Evolutionary conservation across 2,113 vertebrate species (phyloP).

Genomic region (Alethe castanea): DNA sequence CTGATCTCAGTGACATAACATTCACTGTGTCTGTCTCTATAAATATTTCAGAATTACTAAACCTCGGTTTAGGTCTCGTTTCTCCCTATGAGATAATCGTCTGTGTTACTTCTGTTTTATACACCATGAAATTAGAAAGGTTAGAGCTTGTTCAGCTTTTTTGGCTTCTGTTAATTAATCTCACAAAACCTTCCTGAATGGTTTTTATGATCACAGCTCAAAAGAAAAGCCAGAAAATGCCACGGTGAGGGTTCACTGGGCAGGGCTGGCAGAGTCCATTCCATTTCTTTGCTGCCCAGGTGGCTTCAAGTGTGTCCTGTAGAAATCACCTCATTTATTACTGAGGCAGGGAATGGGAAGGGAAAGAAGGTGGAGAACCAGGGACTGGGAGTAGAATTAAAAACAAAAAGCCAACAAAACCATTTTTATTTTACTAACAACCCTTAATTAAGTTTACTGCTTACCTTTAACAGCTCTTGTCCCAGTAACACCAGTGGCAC

Average conservation of each 20-base stretch:
- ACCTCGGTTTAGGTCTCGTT: background rate
- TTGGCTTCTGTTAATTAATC: background rate
- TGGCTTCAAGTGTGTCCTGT: background rate
- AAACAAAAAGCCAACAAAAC: background rate
- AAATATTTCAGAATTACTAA: background rate
- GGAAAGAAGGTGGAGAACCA: background rate
- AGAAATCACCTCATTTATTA: background rate
- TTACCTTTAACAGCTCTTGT: background rate
- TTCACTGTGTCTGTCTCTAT: background rate
- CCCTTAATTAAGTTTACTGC: background rate
- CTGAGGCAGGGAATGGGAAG: background rate
- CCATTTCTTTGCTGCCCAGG: background rate
- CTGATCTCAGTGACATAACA: background rate
- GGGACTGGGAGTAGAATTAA: background rate
- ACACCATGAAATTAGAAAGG: constrained; percentile 34
- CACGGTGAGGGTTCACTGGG: background rate
- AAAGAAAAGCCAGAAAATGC: background rate
- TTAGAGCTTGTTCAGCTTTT: background rate
- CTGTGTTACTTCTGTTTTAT: background rate
- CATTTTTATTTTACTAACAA: background rate
- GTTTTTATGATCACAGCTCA: background rate
- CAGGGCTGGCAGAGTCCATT: background rate
- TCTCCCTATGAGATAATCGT: background rate
- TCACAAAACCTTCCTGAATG: background rate
- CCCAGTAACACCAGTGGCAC: background rate